phyloP scores from a whole-genome alignment of 2,888 invertebrate species.

The Hirudinaria manillensis region DNA sequence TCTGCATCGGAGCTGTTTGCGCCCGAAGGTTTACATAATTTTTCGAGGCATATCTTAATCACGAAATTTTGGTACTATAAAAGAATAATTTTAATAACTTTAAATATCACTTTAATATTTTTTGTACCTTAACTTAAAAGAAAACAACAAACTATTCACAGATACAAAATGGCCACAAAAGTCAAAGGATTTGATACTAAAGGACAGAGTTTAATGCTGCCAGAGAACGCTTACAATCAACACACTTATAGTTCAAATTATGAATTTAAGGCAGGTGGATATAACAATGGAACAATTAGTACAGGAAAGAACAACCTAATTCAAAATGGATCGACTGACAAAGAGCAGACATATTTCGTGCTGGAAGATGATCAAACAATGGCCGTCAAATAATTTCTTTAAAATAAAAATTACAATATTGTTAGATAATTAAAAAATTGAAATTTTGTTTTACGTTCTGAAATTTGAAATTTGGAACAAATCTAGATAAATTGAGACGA shows the following conservation, averaged over 20 bases:
- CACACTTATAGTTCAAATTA: constrained; percentile 1
- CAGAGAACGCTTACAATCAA: background rate
- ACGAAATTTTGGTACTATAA: too few species aligned
- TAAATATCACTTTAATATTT: too few species aligned
- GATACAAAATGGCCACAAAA: too few species aligned
- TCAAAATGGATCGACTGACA: background rate
- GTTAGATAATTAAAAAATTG: background rate
- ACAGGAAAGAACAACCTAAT: background rate
- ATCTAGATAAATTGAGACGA: constrained; percentile 3
- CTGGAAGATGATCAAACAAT: background rate
- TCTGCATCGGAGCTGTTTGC: constrained; percentile 9
- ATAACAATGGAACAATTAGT: background rate
- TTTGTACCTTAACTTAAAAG: too few species aligned
- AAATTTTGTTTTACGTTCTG: background rate
- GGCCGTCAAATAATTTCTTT: background rate
- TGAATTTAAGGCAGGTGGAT: background rate
- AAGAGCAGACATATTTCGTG: constrained; percentile 6
- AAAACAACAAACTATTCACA: too few species aligned
- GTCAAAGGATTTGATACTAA: too few species aligned
- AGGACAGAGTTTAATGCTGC: background rate
- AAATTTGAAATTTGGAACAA: too few species aligned
- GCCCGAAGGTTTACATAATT: background rate
- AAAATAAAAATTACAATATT: background rate
- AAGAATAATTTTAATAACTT: too few species aligned
- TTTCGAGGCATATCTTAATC: too few species aligned